Conservation (phyloP, 1,140 invertebrate genomes). For the Pectinophora gossypiella region DNA sequence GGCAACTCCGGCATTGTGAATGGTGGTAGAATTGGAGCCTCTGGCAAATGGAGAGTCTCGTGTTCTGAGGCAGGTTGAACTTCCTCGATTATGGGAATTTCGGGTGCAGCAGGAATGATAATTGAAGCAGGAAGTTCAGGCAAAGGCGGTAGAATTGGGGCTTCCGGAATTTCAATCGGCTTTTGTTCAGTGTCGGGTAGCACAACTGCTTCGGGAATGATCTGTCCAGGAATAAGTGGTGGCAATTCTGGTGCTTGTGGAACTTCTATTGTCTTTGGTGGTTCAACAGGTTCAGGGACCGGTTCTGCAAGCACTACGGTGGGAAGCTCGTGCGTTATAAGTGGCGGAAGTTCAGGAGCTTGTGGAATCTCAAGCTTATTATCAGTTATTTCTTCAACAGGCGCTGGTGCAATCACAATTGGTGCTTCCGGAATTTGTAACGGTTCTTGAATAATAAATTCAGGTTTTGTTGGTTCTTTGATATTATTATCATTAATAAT, state of each 20-base stretch:
- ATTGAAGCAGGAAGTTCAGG: neutral
- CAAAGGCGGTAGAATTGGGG: constrained; percentile 5
- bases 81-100: neutral
- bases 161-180: neutral
- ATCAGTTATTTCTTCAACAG: too few relatives aligned
- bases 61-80: neutral
- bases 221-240: neutral
- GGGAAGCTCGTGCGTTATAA: too few relatives aligned
- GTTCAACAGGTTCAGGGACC: too few relatives aligned
- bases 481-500: too few relatives aligned
- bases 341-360: too few relatives aligned
- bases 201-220: constrained; percentile 19
- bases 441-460: neutral
- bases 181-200: neutral
- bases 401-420: neutral
- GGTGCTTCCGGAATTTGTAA: too few relatives aligned
- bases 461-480: neutral
- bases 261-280: neutral
- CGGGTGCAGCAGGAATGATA: neutral
- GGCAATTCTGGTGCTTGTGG: constrained; percentile 1
- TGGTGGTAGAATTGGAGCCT: neutral
- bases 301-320: too few relatives aligned
- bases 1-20: neutral
- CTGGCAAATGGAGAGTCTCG: too few relatives aligned
- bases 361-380: too few relatives aligned